Percentiles rank a stretch among this genome's conserved stretches.
Evolutionary conservation across 2,797 vertebrate genomes (phyloP).

Genomic region (Buphagus erythrorhynchus): DNA sequence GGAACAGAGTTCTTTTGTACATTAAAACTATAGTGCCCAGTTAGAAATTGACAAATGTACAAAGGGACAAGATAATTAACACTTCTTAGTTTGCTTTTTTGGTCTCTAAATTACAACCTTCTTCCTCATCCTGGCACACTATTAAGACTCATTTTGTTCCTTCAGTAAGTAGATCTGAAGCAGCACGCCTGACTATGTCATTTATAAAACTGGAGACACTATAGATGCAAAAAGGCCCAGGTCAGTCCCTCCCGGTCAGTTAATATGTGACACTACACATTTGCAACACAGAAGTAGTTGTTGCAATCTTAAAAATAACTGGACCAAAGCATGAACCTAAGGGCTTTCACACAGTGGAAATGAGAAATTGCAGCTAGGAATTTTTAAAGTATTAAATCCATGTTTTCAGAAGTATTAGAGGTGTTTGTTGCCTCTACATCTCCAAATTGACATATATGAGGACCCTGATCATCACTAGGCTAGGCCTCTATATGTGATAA

Average conservation of each 20-base stretch:
- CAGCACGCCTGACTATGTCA: background rate
- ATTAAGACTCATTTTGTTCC: conserved; percentile 33
- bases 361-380: background rate
- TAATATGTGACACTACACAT: rapidly evolving
- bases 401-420: background rate
- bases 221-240: background rate
- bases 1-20: background rate
- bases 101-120: conserved; percentile 47
- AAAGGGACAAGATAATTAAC: conserved; percentile 52
- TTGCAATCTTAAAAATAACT: background rate
- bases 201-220: background rate
- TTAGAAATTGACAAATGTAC: conserved; percentile 19
- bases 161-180: background rate
- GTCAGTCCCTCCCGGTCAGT: background rate
- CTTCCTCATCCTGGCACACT: conserved; percentile 8
- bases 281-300: background rate
- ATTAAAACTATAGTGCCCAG: background rate
- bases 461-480: background rate
- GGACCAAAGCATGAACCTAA: background rate
- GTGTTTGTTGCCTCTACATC: background rate
- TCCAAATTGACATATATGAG: background rate
- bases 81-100: conserved; percentile 19
- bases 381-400: background rate
- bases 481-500: background rate
- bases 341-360: background rate